Evolutionary conservation across 2,113 vertebrate species (phyloP).

Genomic region (Coptodon rendalli): DNA sequence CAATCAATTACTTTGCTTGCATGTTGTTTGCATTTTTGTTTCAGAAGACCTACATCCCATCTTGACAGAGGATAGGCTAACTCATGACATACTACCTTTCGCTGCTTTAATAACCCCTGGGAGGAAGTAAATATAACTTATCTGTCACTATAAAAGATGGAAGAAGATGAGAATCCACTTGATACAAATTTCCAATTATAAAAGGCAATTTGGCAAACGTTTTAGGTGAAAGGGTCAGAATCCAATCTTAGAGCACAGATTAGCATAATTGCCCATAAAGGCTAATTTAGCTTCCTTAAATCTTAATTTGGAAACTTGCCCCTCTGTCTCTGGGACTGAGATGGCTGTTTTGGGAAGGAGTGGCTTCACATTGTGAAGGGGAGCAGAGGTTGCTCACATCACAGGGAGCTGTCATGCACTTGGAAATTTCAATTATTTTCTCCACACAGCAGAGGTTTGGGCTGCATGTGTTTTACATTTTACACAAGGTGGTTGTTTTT

Average conservation of each 20-base stretch:
- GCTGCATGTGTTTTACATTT: not conserved
- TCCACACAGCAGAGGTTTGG: not conserved
- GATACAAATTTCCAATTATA: slow-evolving; percentile 60
- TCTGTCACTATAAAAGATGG: slow-evolving; percentile 24
- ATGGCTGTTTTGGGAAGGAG: not conserved
- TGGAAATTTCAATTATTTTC: slow-evolving; percentile 22
- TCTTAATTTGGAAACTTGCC: slow-evolving; percentile 51
- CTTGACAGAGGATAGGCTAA: slow-evolving; percentile 19
- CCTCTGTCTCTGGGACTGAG: not conserved
- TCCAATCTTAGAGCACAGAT: slow-evolving; percentile 48
- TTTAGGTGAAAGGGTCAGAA: slow-evolving; percentile 48
- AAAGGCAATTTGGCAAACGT: slow-evolving; percentile 46
- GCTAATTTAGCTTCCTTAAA: slow-evolving; percentile 50
- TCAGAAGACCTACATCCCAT: not conserved
- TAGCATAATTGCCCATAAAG: slow-evolving; percentile 64
- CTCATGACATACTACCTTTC: not conserved
- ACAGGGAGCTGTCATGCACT: not conserved
- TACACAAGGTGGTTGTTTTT: not conserved
- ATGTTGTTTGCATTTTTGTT: not conserved
- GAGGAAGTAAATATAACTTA: slow-evolving; percentile 42
- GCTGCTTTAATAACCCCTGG: slow-evolving; percentile 25
- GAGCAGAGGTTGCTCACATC: not conserved
- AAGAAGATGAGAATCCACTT: slow-evolving; percentile 37
- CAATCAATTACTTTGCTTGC: not conserved
- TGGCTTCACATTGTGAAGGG: not conserved